Percentiles rank a stretch among this genome's conserved stretches.
These are phyloP conservation scores for Lycocorax pyrrhopterus DNA, from an alignment of 2,113 vertebrate genomes.

Conservation along the genomic window DNA sequence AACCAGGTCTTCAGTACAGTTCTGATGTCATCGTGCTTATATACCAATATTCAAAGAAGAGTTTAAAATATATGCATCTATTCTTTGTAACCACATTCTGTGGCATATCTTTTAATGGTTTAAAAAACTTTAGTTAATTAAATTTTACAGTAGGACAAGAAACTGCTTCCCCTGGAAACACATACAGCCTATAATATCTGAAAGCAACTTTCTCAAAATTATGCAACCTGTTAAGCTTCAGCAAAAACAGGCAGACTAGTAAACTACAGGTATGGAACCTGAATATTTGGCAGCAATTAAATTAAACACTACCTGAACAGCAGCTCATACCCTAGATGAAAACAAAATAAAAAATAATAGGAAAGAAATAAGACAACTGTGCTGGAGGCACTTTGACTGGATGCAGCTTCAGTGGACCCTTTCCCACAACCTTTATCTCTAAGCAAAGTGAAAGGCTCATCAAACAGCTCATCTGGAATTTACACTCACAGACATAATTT, in stretches of 20 bases:
- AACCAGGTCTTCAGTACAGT: background rate
- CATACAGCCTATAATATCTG: background rate
- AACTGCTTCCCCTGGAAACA: conserved; percentile 1
- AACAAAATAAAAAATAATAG: background rate
- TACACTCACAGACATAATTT: background rate
- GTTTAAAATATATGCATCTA: background rate
- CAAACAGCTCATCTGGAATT: conserved; percentile 21
- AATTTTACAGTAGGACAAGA: background rate
- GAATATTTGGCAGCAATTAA: background rate
- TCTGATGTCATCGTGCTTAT: background rate
- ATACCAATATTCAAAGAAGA: background rate
- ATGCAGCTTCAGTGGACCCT: background rate
- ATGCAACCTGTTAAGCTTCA: background rate
- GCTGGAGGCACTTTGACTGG: background rate
- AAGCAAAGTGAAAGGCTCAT: background rate
- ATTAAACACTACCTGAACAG: background rate
- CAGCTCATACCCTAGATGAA: background rate
- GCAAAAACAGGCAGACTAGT: background rate
- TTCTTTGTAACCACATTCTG: background rate
- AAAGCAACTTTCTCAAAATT: background rate
- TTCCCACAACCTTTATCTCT: conserved; percentile 6
- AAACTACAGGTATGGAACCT: background rate
- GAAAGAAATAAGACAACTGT: background rate
- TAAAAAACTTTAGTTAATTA: background rate
- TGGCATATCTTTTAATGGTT: background rate